phyloP scores from a whole-genome alignment of 2,797 vertebrate genomes.

The Manis crassicaudata region DNA sequence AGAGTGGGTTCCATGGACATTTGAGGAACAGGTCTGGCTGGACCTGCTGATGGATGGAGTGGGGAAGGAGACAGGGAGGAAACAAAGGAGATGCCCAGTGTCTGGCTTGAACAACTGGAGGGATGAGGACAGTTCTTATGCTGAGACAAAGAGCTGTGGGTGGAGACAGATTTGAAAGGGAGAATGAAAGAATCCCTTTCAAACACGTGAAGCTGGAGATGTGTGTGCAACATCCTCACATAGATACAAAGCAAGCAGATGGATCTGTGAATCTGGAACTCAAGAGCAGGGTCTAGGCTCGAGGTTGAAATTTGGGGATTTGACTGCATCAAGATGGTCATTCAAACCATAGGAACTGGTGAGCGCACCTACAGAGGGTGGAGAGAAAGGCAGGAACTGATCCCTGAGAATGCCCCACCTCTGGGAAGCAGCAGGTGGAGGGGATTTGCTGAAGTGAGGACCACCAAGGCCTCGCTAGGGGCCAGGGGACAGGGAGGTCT shows the following conservation, averaged over 20 bases:
- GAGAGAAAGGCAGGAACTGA: not conserved
- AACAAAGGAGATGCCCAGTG: not conserved
- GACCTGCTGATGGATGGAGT: not conserved
- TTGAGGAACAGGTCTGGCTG: not conserved
- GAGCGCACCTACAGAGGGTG: not conserved
- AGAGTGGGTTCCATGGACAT: not conserved
- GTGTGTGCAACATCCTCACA: not conserved
- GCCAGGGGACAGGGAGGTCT: not conserved
- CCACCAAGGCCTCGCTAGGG: not conserved
- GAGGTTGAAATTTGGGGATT: not conserved
- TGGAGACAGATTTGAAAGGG: not conserved
- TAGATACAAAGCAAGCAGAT: not conserved
- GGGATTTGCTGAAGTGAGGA: not conserved
- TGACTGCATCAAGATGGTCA: not conserved
- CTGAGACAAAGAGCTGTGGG: not conserved
- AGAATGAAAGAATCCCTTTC: not conserved
- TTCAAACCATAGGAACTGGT: not conserved
- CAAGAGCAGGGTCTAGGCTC: not conserved
- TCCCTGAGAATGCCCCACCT: not conserved
- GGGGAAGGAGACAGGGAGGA: not conserved
- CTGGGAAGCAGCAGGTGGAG: too few species aligned
- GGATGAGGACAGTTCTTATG: not conserved
- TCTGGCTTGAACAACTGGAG: not conserved
- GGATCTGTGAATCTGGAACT: not conserved
- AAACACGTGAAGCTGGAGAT: not conserved